A percentile compares a stretch with the other conserved stretches of the same genome.
Conservation (phyloP, 1,140 invertebrate genomes). For the Macrocentrus cingulum region DNA sequence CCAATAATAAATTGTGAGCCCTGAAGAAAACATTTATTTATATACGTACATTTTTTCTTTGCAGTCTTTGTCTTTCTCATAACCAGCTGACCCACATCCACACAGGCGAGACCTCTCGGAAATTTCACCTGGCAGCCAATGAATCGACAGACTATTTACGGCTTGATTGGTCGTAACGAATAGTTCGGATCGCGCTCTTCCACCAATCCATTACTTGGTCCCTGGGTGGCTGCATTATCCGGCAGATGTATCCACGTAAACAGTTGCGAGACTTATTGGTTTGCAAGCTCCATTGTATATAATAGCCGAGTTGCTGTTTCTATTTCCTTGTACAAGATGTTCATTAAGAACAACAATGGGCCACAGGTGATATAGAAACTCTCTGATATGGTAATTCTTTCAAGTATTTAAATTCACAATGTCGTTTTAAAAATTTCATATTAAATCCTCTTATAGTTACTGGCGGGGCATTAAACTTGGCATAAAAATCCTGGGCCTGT, state of each 20-base stretch:
- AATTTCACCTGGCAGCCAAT: constrained; percentile 1
- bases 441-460: too few species aligned
- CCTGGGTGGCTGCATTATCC: background rate
- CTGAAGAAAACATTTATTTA: too few species aligned
- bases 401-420: too few species aligned
- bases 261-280: background rate
- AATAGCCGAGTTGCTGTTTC: background rate
- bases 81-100: background rate
- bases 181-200: constrained; percentile 2
- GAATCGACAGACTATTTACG: constrained; percentile 18
- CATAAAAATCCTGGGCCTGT: background rate
- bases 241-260: background rate
- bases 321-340: too few species aligned
- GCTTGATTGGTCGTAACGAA: constrained; percentile 19
- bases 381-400: too few species aligned
- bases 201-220: constrained; percentile 1
- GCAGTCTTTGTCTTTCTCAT: too few species aligned
- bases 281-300: background rate
- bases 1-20: too few species aligned
- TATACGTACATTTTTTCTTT: too few species aligned
- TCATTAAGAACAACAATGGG: too few species aligned
- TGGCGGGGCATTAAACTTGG: background rate
- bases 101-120: background rate
- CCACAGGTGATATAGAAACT: too few species aligned
- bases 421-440: too few species aligned